Conservation (phyloP, 2,888 invertebrate species). For the Drosophila quasianomalipes region DNA sequence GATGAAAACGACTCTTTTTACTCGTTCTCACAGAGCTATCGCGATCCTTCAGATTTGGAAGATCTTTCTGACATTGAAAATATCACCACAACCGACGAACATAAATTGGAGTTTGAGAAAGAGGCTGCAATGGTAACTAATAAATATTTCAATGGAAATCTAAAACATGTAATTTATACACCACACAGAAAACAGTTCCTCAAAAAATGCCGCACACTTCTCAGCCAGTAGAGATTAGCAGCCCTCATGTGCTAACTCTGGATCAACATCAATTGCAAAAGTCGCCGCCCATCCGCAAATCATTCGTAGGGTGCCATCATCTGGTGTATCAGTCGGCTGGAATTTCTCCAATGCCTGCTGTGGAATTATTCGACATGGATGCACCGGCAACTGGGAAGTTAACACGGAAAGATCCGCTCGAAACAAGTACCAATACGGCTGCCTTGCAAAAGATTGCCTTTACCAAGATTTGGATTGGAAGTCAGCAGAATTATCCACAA, state of each 20-base stretch:
- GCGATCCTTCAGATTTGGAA: neutral
- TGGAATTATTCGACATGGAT: constrained; percentile 33
- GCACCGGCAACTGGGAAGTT: neutral
- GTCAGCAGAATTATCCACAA: constrained; percentile 22
- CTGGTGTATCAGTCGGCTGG: constrained; percentile 4
- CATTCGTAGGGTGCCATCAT: neutral
- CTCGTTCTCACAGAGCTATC: constrained; percentile 28
- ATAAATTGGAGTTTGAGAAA: neutral
- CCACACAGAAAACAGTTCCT: neutral
- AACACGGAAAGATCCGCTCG: neutral
- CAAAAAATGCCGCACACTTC: neutral
- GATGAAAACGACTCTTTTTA: constrained; percentile 42
- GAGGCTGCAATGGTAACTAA: constrained; percentile 9
- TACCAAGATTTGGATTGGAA: constrained; percentile 57
- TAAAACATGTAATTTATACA: neutral
- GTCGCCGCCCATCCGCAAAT: neutral
- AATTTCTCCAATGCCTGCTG: constrained; percentile 12
- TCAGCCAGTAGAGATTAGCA: neutral
- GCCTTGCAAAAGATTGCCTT: constrained; percentile 41
- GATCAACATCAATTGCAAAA: neutral
- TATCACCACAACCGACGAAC: neutral
- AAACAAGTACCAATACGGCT: neutral
- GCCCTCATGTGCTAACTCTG: neutral
- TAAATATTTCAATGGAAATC: neutral
- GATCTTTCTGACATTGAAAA: constrained; percentile 3